A percentile compares a stretch with the other conserved stretches of the same genome.
Evolutionary conservation across 2,113 vertebrate species (phyloP).

Genomic region (Eulacestoma nigropectus): DNA sequence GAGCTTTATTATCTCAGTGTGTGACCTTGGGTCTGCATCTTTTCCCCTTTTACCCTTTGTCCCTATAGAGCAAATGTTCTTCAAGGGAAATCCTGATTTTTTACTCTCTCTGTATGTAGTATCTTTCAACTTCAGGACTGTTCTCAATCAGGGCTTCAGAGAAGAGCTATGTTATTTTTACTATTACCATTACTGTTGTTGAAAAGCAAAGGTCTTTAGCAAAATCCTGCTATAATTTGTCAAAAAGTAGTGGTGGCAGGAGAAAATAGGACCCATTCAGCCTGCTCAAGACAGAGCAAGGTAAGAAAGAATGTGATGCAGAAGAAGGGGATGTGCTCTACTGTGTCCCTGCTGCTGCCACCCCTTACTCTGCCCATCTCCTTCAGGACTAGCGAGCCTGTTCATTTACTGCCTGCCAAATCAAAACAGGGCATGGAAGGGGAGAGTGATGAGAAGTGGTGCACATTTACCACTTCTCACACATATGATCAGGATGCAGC

Average conservation of each 20-base stretch:
- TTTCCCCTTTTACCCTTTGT: not conserved
- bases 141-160: not conserved
- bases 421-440: not conserved
- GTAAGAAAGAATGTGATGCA: not conserved
- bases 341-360: not conserved
- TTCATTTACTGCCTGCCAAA: not conserved
- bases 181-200: not conserved
- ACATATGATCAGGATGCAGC: not conserved
- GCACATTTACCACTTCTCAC: not conserved
- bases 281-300: not conserved
- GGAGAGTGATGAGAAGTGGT: not conserved
- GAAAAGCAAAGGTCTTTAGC: not conserved
- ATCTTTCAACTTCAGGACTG: not conserved
- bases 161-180: not conserved
- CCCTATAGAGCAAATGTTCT: not conserved
- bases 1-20: not conserved
- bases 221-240: not conserved
- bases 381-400: not conserved
- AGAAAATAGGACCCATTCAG: not conserved
- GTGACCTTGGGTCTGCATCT: not conserved
- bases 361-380: not conserved
- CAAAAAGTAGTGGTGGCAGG: not conserved
- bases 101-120: not conserved
- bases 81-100: not conserved
- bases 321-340: not conserved